phyloP scores from a whole-genome alignment of 2,113 vertebrate genomes.

The Deroptyus accipitrinus region DNA sequence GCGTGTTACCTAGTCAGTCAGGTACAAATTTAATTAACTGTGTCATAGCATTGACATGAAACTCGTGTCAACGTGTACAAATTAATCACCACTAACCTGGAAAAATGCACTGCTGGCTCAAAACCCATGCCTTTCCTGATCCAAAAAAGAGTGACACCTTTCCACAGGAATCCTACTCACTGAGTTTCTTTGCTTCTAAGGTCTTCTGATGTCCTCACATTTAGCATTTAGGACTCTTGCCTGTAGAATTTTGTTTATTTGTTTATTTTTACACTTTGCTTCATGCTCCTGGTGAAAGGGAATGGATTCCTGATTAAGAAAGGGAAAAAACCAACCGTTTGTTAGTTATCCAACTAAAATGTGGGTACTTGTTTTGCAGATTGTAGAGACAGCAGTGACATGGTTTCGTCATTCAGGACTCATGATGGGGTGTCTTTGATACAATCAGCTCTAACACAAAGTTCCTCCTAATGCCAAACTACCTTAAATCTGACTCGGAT shows the following conservation, averaged over 20 bases:
- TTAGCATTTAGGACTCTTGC: not conserved
- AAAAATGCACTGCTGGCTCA: not conserved
- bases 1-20: not conserved
- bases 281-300: not conserved
- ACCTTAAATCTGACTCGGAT: not conserved
- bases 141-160: not conserved
- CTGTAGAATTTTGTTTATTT: not conserved
- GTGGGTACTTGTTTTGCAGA: fast-evolving
- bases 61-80: fast-evolving
- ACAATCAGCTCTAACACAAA: not conserved
- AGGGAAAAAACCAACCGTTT: not conserved
- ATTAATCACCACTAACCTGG: not conserved
- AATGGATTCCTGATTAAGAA: not conserved
- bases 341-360: not conserved
- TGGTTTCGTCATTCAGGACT: not conserved
- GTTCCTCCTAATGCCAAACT: not conserved
- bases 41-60: not conserved
- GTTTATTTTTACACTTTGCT: not conserved
- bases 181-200: not conserved
- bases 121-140: not conserved
- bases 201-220: not conserved
- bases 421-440: not conserved
- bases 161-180: not conserved
- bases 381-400: not conserved
- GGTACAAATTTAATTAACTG: not conserved